A percentile compares a stretch with the other conserved stretches of the same genome.
Evolutionary conservation across 1,140 invertebrate genomes (phyloP).

Genomic region (Tetramorium simillimum): DNA sequence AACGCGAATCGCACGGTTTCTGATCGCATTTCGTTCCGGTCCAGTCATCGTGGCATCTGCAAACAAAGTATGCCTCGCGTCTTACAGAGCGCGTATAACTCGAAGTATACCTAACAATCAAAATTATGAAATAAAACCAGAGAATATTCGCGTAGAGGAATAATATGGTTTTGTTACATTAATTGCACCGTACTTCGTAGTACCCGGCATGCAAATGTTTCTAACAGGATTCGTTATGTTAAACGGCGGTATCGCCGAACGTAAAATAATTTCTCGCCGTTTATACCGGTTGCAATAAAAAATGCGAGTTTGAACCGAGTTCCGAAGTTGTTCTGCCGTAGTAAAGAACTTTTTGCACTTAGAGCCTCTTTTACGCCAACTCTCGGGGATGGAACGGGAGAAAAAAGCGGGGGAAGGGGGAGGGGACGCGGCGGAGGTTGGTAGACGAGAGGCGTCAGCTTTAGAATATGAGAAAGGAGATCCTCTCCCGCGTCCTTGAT

Average conservation of each 20-base stretch:
- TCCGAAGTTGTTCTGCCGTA: slow-evolving; percentile 62
- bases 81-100: neutral
- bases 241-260: slow-evolving; percentile 43
- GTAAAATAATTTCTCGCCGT: slow-evolving; percentile 65
- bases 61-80: neutral
- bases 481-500: slow-evolving; percentile 74
- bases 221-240: slow-evolving; percentile 41
- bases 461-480: slow-evolving; percentile 77
- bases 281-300: slow-evolving; percentile 49
- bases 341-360: slow-evolving; percentile 72
- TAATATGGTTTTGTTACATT: neutral
- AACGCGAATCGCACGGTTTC: slow-evolving; percentile 95
- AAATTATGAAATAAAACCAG: neutral
- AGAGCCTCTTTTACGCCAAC: slow-evolving; percentile 66
- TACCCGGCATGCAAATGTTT: neutral
- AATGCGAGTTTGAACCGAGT: slow-evolving; percentile 70
- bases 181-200: slow-evolving; percentile 10
- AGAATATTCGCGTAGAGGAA: neutral
- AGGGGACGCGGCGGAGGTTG: neutral
- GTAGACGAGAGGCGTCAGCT: slow-evolving; percentile 70
- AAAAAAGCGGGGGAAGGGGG: neutral
- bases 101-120: too few species aligned
- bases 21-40: slow-evolving; percentile 96
- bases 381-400: slow-evolving; percentile 38
- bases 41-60: slow-evolving; percentile 95